A percentile compares a stretch with the other conserved stretches of the same genome.
Evolutionary conservation across 2,888 invertebrate species (phyloP).

Genomic region (Amorpha juglandis): DNA sequence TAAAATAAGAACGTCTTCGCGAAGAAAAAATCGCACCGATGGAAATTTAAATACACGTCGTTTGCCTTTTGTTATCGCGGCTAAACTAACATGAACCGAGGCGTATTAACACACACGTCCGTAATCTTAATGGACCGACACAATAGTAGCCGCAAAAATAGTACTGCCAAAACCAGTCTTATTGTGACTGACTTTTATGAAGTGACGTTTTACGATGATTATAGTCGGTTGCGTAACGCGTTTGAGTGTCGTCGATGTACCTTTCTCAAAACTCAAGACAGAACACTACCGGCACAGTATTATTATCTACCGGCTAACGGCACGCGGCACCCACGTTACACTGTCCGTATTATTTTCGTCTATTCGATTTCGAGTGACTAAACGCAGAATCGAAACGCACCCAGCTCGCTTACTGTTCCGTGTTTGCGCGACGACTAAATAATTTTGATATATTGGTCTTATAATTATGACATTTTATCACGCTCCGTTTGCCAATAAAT

Average conservation of each 20-base stretch:
- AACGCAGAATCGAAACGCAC: constrained; percentile 47
- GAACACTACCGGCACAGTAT: constrained; percentile 62
- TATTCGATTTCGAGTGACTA: constrained; percentile 46
- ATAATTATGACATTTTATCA: neutral
- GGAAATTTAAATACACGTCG: constrained; percentile 57
- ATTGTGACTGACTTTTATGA: constrained; percentile 51
- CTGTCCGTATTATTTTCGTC: constrained; percentile 70
- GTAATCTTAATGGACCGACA: constrained; percentile 58
- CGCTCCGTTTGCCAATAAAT: constrained; percentile 17
- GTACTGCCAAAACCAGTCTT: constrained; percentile 64
- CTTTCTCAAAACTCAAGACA: constrained; percentile 50
- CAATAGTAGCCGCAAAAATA: constrained; percentile 67
- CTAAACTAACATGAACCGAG: constrained; percentile 60
- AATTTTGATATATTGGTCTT: constrained; percentile 44
- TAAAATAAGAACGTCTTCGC: constrained; percentile 32
- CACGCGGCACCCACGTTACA: constrained; percentile 54
- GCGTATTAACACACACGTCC: constrained; percentile 57
- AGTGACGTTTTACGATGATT: constrained; percentile 56
- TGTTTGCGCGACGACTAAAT: constrained; percentile 44
- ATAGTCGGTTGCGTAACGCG: constrained; percentile 56
- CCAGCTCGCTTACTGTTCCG: constrained; percentile 35
- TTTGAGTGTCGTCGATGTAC: constrained; percentile 49
- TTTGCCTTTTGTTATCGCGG: constrained; percentile 67
- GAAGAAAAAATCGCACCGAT: constrained; percentile 30
- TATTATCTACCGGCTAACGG: too few relatives aligned